Evolutionary conservation across 2,797 vertebrate genomes (phyloP), one percentile per base, ranked within the genome.

Genomic region (Enoplosus armatus): DNA sequence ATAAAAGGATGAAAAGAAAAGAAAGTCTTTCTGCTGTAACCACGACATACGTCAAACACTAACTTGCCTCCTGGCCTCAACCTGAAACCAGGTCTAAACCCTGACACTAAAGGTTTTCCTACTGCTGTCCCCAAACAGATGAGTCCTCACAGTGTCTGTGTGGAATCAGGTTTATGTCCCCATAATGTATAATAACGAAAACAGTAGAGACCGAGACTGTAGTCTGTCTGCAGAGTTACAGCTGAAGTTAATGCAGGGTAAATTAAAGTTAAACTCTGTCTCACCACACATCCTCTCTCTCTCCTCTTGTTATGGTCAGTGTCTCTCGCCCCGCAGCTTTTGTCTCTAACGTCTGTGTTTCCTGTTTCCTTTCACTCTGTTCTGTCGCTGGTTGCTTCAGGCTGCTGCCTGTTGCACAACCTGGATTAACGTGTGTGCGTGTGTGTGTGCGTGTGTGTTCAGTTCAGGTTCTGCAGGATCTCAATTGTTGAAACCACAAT

Each of bases 341-440:
- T 0, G 11, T 48, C 56, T 73, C 39, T 8, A 12, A 9, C 41
- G 67, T 41, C 47, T 65, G 29, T 39, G 41, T 33, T 80, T 85
- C 75, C 79, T 80, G 77, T 74, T 75, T 72, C 50, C 59, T 74
- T 39, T 55, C 16, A 41, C 16, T 74, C 56, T 59, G 11, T 9
- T 64, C 33, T 35, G 56, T 56, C 61, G 59, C 24, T n/a, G 29
- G 45, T 74, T 82, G 53, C 79, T 70, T 70, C 72, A 76, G 50
- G 33, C 73, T 67, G 66, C 59, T 39, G 62, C 70, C 15, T 58
- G 59, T 79, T 83, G 72, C 72, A 64, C 64, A 81, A 85, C 51
- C 31, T 24, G 80, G 51, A 75, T 72, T 72, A 72, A 39, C 11
- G 47, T 31, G 45, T 41, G 69, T 60, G 35, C 41, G 35, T 66